A percentile compares a stretch with the other conserved stretches of the same genome.
These are phyloP conservation scores for Schrankia costaestrigalis DNA, from an alignment of 2,888 invertebrate species.

Conservation along the genomic window DNA sequence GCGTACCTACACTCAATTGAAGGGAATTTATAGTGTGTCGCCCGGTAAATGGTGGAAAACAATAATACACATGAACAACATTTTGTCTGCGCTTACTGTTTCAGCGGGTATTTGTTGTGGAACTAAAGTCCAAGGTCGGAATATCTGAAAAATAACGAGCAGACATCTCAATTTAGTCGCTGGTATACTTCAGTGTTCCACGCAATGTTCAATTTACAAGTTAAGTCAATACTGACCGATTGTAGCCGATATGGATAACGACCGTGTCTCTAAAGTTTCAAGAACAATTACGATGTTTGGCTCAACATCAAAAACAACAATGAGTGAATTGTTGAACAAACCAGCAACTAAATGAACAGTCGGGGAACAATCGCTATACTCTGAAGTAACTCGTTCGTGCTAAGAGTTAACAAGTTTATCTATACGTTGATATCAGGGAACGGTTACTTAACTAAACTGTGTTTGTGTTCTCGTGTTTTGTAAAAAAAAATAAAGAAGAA, in stretches of 20 bases:
- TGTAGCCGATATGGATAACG: no score
- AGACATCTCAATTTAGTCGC: conserved; percentile 71
- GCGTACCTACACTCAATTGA: conserved; percentile 42
- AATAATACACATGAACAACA: conserved; percentile 77
- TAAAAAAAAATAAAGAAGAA: conserved; percentile 28
- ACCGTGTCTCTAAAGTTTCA: no score
- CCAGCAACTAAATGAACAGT: conserved; percentile 58
- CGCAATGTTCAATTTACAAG: conserved; percentile 26
- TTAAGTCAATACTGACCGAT: no score
- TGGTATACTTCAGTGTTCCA: conserved; percentile 59
- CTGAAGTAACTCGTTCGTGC: conserved; percentile 20
- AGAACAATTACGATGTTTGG: no score
- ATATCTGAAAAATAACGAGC: conserved; percentile 79
- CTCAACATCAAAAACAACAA: neutral
- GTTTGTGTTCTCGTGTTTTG: conserved; percentile 19
- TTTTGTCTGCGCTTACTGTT: conserved; percentile 77
- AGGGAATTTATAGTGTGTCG: conserved; percentile 52
- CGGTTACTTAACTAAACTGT: conserved; percentile 16
- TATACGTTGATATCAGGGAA: conserved; percentile 6
- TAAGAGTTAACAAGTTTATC: conserved; percentile 8
- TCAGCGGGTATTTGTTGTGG: conserved; percentile 75
- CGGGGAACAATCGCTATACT: conserved; percentile 32
- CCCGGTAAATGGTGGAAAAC: conserved; percentile 71
- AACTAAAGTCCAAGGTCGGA: conserved; percentile 78
- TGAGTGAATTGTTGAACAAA: conserved; percentile 30